Evolutionary conservation across 2,113 vertebrate genomes (phyloP).

Genomic region (Cavia aperea): DNA sequence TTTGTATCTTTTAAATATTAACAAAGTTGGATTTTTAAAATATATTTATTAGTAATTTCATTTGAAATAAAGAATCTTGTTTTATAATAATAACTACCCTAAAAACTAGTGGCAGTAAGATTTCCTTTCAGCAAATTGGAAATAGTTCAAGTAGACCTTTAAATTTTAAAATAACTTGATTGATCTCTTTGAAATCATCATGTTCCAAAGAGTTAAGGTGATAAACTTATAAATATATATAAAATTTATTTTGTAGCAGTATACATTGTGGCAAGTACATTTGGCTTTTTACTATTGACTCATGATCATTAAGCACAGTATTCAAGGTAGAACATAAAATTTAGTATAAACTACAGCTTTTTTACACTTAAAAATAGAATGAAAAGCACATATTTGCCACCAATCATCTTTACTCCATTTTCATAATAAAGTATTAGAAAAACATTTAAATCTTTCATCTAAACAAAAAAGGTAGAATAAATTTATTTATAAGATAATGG

Average conservation of each 20-base stretch:
- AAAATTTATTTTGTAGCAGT: not conserved
- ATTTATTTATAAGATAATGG: not conserved
- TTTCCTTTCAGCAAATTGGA: not conserved
- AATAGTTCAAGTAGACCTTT: not conserved
- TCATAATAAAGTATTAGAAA: not conserved
- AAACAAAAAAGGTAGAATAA: not conserved
- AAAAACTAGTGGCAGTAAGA: not conserved
- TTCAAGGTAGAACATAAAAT: not conserved
- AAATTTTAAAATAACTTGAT: not conserved
- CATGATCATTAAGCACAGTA: not conserved
- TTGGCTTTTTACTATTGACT: not conserved
- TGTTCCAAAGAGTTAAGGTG: not conserved
- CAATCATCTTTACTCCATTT: not conserved
- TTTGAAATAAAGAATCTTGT: not conserved
- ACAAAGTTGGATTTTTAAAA: not conserved
- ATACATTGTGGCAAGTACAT: not conserved
- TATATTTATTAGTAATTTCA: not conserved
- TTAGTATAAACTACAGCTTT: not conserved
- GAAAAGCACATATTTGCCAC: not conserved
- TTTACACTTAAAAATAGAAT: not conserved
- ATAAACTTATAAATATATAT: not conserved
- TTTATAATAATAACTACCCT: not conserved
- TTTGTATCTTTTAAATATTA: not conserved
- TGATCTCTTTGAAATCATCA: conserved; percentile 14
- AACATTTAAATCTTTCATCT: not conserved